phyloP scores from a whole-genome alignment of 1,140 invertebrate genomes.

The Drosophila lini region DNA sequence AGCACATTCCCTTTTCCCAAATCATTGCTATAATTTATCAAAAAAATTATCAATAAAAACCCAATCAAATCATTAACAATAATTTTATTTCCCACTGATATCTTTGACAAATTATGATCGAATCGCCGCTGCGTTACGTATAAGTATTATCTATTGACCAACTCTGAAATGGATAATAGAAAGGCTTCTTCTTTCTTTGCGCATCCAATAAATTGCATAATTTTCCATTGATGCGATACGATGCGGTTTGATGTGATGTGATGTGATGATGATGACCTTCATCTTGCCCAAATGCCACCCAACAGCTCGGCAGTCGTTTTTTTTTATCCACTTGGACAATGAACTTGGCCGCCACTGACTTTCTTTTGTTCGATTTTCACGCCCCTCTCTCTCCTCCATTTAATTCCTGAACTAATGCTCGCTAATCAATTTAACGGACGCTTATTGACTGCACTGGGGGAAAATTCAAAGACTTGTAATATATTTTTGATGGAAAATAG shows the following conservation, averaged over 20 bases:
- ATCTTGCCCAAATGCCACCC: conserved; percentile 18
- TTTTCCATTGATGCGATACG: conserved; percentile 28
- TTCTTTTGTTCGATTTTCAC: conserved; percentile 43
- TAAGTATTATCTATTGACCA: conserved; percentile 28
- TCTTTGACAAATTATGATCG: conserved; percentile 38
- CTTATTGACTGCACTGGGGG: conserved; percentile 22
- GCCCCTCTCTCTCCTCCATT: conserved; percentile 2
- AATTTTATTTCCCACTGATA: conserved; percentile 26
- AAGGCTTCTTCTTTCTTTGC: conserved; percentile 29
- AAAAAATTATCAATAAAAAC: conserved; percentile 1
- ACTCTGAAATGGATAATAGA: conserved; percentile 8
- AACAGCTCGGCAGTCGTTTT: no score
- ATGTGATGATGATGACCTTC: conserved; percentile 68
- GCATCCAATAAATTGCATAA: conserved; percentile 63
- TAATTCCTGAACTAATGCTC: conserved; percentile 46
- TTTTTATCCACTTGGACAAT: conserved; percentile 49
- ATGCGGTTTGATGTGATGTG: conserved; percentile 14
- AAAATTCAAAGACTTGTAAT: background rate
- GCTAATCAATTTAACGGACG: conserved; percentile 63
- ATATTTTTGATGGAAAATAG: no score
- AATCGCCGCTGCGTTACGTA: conserved; percentile 54
- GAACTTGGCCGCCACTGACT: conserved; percentile 68
- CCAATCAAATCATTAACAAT: conserved; percentile 27
- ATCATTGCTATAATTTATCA: background rate
- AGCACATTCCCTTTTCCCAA: background rate